phyloP scores from a whole-genome alignment of 2,113 vertebrate species.

The Crocuta crocuta region DNA sequence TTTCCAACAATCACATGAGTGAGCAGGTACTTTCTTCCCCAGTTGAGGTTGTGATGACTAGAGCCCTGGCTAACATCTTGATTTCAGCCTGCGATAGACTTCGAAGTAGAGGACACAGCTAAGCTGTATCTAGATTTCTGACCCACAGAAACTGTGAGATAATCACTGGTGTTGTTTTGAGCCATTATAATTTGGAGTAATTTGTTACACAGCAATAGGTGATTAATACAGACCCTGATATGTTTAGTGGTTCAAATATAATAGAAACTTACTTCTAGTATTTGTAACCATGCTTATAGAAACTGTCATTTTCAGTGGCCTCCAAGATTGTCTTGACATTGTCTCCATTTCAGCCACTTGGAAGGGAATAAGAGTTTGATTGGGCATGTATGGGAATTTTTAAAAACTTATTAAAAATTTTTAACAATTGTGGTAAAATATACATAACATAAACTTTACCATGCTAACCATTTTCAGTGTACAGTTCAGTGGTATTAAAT shows the following conservation, averaged over 20 bases:
- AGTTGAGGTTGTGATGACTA: background rate
- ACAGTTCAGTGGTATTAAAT: background rate
- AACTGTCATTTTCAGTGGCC: background rate
- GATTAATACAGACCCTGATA: background rate
- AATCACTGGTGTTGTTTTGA: constrained; percentile 7
- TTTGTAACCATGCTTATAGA: background rate
- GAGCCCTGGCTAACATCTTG: background rate
- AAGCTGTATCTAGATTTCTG: background rate
- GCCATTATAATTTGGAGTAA: background rate
- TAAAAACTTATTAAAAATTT: background rate
- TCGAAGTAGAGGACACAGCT: background rate
- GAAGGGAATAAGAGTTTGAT: background rate
- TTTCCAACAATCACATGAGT: background rate
- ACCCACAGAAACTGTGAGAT: background rate
- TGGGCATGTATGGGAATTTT: background rate
- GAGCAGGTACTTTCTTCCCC: background rate
- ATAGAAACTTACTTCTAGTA: background rate
- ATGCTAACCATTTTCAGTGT: background rate
- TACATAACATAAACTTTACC: background rate
- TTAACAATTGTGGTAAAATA: background rate
- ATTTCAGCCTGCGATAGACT: background rate
- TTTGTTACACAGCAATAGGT: background rate
- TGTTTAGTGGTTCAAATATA: background rate
- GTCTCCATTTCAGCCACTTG: background rate
- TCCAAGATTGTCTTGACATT: background rate